phyloP scores from a whole-genome alignment of 2,888 invertebrate species.

The Pheosia gnoma region DNA sequence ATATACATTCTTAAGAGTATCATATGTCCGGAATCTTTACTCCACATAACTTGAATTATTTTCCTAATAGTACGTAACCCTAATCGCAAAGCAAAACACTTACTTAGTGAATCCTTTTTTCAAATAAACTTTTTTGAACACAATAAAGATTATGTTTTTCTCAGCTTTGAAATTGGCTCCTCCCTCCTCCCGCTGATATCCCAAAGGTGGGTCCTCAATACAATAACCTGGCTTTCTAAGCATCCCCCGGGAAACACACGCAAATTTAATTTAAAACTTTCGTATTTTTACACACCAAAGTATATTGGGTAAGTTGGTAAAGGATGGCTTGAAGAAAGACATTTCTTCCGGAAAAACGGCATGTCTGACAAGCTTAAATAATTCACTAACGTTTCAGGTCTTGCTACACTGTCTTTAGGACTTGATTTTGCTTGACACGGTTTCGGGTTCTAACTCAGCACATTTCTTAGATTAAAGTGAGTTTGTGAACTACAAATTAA shows the following conservation, averaged over 20 bases:
- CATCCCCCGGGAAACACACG: slow-evolving; percentile 39
- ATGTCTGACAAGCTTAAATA: neutral
- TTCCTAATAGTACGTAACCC: neutral
- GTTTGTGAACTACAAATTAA: no score
- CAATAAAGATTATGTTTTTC: slow-evolving; percentile 28
- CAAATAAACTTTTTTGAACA: slow-evolving; percentile 15
- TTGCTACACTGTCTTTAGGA: neutral
- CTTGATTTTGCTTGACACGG: neutral
- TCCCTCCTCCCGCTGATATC: slow-evolving; percentile 29
- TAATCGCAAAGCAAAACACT: slow-evolving; percentile 2
- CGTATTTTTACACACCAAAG: slow-evolving; percentile 46
- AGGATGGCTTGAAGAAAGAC: slow-evolving; percentile 20
- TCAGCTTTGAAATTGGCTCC: slow-evolving; percentile 22
- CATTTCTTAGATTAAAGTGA: no score
- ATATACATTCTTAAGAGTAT: no score
- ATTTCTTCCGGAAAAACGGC: slow-evolving; percentile 7
- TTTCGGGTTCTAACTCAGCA: no score
- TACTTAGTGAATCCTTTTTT: slow-evolving; percentile 11
- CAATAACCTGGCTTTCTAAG: slow-evolving; percentile 39
- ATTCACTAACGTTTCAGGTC: neutral
- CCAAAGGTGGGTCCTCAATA: slow-evolving; percentile 47
- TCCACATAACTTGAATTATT: neutral
- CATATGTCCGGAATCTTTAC: neutral
- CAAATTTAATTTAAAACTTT: slow-evolving; percentile 66
- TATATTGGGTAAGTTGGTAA: slow-evolving; percentile 48